Evolutionary conservation across 2,113 vertebrate species (phyloP).

Genomic region (Hylia prasina): DNA sequence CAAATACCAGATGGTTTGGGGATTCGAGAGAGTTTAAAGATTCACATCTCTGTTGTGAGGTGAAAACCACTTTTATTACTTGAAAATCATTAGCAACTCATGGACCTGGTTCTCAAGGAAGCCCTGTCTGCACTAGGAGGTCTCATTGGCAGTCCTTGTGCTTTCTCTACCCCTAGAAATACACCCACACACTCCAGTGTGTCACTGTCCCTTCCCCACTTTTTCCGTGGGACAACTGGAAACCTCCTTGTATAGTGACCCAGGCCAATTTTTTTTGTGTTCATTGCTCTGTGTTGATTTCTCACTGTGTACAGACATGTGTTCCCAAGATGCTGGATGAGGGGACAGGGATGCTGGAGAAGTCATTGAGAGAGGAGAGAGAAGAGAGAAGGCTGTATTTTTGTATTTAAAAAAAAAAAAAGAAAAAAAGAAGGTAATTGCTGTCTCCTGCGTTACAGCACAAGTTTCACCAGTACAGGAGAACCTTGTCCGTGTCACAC

Average conservation of each 20-base stretch:
- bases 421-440: background rate
- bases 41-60: background rate
- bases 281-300: background rate
- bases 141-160: background rate
- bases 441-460: background rate
- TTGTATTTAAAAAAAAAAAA: too few relatives aligned
- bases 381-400: background rate
- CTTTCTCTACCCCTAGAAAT: background rate
- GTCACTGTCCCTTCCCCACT: background rate
- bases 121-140: background rate
- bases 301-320: background rate
- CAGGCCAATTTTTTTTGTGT: background rate
- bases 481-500: background rate
- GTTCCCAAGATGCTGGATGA: background rate
- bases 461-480: background rate
- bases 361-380: background rate
- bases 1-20: constrained; percentile 4
- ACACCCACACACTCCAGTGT: background rate
- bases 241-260: background rate
- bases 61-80: background rate
- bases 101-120: background rate
- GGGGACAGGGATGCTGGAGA: background rate
- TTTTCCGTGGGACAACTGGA: background rate
- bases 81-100: background rate
- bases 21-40: background rate